Base-by-base conservation (phyloP, 2,888 invertebrate species). In the Platycnemis pennipes region DNA sequence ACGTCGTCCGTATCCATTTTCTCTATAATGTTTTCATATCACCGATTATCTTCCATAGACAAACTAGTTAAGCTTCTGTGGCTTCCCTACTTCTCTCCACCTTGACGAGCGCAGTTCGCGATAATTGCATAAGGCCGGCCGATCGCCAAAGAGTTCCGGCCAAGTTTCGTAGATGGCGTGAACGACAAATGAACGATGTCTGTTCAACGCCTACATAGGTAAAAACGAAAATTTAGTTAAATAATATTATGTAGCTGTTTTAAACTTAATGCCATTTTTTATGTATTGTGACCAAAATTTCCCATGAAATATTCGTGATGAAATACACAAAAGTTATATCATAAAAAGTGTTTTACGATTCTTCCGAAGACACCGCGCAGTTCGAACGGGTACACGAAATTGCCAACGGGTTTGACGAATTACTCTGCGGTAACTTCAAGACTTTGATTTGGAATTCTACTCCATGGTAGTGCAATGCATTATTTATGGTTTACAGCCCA, bases 1-100 rank as follows among this genome's bases (percentile, higher is more conserved):
- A 98, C 96, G 96, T 98, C 98, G 96, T 98, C 98, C 95, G 97
- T 96, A 96, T 97, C 97, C 97, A 98, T 98, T 91, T 89, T 56
- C 31, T 53, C 56, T 89, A 13, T n/a, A 44, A 44, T 44, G 7
- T 91, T 26, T 16, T 44, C 56, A 49, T 37, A 42, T 89, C 56
- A 89, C 49, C 19, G 46, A 56, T 63, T 63, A 22, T 63, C 53
- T 19, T 63, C n/a, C 63, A 56, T 89, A 89, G 26, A 56, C n/a
- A 89, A 89, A 37, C 89, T 49, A 88, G 46, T 53, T 53, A 16
- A 63, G 63, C 19, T 63, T 26, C 2, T 7, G 26, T 19, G 7
- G 63, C 19, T 63, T 16, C n/a, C 5, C 1, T 56, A 19, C 13
- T 22, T 56, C 63, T 8, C 63, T 63, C 63, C 26, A 63, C 63